Percentiles rank a stretch among this genome's conserved stretches.
These are phyloP conservation scores for Thymallus thymallus DNA, from an alignment of 2,113 vertebrate species.

Conservation along the genomic window DNA sequence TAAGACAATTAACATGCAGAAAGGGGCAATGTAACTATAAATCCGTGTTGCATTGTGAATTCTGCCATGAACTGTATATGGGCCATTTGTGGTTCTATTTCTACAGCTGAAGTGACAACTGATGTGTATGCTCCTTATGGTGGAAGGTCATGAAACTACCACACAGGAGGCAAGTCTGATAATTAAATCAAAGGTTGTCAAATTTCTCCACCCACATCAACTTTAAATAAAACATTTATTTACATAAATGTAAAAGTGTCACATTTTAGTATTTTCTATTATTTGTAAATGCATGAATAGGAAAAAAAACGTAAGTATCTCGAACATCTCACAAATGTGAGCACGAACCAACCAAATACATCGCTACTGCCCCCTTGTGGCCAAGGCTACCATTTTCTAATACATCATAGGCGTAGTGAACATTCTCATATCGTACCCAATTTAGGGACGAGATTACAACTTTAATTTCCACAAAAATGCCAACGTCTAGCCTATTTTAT, in stretches of 20 bases:
- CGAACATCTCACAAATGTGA: background rate
- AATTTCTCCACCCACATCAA: background rate
- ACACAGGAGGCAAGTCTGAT: background rate
- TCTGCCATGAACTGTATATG: background rate
- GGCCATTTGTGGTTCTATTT: background rate
- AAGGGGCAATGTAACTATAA: background rate
- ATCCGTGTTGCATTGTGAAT: background rate
- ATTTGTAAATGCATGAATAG: background rate
- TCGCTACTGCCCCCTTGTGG: background rate
- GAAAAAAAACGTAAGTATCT: background rate
- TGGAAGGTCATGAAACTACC: background rate
- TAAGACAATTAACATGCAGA: background rate
- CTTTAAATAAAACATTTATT: conserved; percentile 4
- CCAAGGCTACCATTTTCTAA: background rate
- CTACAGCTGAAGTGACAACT: background rate
- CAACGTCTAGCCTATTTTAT: background rate
- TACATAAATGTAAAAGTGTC: no score
- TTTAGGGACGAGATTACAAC: background rate
- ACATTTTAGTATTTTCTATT: background rate
- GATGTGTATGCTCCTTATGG: background rate
- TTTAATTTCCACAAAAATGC: background rate
- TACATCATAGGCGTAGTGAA: background rate
- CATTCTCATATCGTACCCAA: background rate
- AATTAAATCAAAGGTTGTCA: background rate
- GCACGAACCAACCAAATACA: background rate